phyloP scores from a whole-genome alignment of 2,797 vertebrate species.

The Myotis pilosus region DNA sequence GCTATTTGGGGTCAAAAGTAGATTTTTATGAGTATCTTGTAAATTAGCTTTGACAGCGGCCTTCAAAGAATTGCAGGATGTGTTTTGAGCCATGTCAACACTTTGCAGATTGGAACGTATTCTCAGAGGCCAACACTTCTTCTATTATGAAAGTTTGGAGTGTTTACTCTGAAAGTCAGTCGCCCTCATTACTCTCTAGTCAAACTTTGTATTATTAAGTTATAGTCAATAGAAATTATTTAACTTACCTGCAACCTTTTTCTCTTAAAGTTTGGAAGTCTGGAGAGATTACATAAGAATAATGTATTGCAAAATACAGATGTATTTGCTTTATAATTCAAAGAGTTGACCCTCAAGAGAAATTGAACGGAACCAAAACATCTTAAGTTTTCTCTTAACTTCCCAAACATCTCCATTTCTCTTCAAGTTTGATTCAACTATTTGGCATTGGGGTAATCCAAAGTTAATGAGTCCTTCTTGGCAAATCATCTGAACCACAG shows the following conservation, averaged over 20 bases:
- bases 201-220: conserved; percentile 20
- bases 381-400: conserved; percentile 13
- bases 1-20: not conserved
- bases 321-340: conserved; percentile 58
- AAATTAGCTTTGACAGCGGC: not conserved
- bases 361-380: not conserved
- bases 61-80: not conserved
- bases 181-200: not conserved
- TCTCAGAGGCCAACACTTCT: not conserved
- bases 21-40: not conserved
- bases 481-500: not conserved
- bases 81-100: not conserved
- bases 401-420: not conserved
- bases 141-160: not conserved
- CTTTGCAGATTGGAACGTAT: not conserved
- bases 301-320: conserved; percentile 30
- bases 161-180: conserved; percentile 28
- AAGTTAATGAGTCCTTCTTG: conserved; percentile 16
- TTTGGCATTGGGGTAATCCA: conserved; percentile 23
- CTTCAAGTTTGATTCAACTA: conserved; percentile 37
- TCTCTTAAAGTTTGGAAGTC: conserved; percentile 5
- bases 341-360: conserved; percentile 11
- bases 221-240: conserved; percentile 19
- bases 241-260: not conserved
- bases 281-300: conserved; percentile 38